Conservation (phyloP, 2,797 vertebrate species). For the Dryobates pubescens region DNA sequence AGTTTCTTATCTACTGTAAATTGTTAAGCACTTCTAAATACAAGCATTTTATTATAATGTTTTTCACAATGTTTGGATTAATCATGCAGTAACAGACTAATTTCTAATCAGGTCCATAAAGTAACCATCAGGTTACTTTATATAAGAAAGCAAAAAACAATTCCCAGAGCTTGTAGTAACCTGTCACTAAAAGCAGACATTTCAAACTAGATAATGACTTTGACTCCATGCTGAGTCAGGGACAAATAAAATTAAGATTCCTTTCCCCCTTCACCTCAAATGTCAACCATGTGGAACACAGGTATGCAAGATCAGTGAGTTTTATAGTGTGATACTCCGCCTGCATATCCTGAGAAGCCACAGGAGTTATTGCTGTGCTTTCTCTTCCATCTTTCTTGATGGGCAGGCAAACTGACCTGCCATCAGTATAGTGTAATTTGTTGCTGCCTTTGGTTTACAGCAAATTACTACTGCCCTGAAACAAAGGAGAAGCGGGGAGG, state of each 20-base stretch:
- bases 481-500: background rate
- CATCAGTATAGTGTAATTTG: conserved; percentile 20
- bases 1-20: background rate
- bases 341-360: background rate
- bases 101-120: background rate
- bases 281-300: conserved; percentile 1
- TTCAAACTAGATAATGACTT: conserved; percentile 38
- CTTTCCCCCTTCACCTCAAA: conserved; percentile 14
- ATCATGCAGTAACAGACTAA: background rate
- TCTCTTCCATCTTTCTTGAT: background rate
- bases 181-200: background rate
- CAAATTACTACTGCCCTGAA: conserved; percentile 34
- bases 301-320: background rate
- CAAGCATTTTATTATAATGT: background rate
- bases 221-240: conserved; percentile 54
- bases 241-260: conserved; percentile 62
- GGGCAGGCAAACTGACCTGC: conserved; percentile 42
- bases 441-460: conserved; percentile 30
- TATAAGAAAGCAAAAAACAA: background rate
- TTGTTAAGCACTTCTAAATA: background rate
- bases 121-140: background rate
- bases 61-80: conserved; percentile 3
- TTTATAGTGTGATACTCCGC: background rate
- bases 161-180: background rate
- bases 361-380: conserved; percentile 36